Percentiles rank a stretch among this genome's conserved stretches.
These are phyloP conservation scores for Chrysodeixis includens DNA, from an alignment of 2,888 invertebrate species.

Conservation along the genomic window DNA sequence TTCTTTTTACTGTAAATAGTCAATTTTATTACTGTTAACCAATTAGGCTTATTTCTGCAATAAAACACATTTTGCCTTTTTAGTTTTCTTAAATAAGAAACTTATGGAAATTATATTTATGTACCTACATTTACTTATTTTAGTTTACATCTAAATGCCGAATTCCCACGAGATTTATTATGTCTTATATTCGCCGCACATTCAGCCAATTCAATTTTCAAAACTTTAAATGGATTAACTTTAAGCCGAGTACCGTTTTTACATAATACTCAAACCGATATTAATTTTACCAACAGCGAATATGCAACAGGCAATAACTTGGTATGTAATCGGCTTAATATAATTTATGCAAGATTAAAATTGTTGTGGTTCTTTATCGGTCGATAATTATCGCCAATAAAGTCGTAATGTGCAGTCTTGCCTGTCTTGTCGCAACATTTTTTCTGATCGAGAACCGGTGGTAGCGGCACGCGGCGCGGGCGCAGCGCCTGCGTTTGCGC, in stretches of 20 bases:
- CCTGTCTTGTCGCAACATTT: slow-evolving; percentile 25
- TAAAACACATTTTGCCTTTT: too few species aligned
- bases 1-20: neutral
- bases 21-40: neutral
- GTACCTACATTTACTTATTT: slow-evolving; percentile 35
- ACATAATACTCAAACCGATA: slow-evolving; percentile 32
- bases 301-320: slow-evolving; percentile 21
- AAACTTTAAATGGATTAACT: slow-evolving; percentile 48
- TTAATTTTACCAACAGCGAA: slow-evolving; percentile 30
- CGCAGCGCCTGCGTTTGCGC: slow-evolving; percentile 39
- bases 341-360: slow-evolving; percentile 56
- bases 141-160: slow-evolving; percentile 33
- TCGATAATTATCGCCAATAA: slow-evolving; percentile 52
- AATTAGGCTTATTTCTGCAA: neutral
- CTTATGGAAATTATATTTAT: slow-evolving; percentile 22
- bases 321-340: slow-evolving; percentile 43
- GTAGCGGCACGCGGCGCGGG: slow-evolving; percentile 51
- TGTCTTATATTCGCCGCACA: slow-evolving; percentile 38
- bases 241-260: slow-evolving; percentile 35
- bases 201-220: slow-evolving; percentile 42
- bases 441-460: slow-evolving; percentile 28
- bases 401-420: slow-evolving; percentile 26
- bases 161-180: slow-evolving; percentile 51
- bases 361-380: slow-evolving; percentile 34
- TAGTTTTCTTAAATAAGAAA: too few species aligned